A percentile compares a stretch with the other conserved stretches of the same genome.
Conservation (phyloP, 2,113 vertebrate genomes). For the Phyllostomus hastatus region DNA sequence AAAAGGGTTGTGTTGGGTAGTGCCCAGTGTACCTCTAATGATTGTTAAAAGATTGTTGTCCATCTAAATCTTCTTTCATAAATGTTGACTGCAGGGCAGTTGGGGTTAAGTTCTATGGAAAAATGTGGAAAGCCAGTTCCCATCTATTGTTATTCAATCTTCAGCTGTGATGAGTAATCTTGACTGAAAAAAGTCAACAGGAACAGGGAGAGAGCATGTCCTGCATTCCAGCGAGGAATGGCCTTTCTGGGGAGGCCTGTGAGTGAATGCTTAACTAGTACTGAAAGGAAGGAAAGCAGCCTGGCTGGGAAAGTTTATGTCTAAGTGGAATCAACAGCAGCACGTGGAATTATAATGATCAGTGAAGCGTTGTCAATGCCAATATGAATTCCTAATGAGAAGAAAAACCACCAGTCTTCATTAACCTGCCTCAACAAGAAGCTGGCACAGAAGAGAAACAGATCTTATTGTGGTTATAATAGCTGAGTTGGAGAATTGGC, state of each 20-base stretch:
- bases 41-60: neutral
- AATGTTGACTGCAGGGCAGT: neutral
- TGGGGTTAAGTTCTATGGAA: conserved; percentile 41
- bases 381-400: conserved; percentile 62
- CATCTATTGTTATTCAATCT: conserved; percentile 57
- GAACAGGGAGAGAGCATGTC: conserved; percentile 30
- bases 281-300: neutral
- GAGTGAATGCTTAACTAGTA: conserved; percentile 48
- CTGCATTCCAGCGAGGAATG: conserved; percentile 47
- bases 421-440: conserved; percentile 64
- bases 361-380: conserved; percentile 53
- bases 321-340: neutral
- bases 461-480: conserved; percentile 8
- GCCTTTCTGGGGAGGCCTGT: neutral
- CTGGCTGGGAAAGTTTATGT: neutral
- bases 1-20: neutral
- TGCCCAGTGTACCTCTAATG: neutral
- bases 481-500: neutral
- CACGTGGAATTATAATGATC: conserved; percentile 2
- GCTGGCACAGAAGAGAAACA: conserved; percentile 16
- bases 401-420: conserved; percentile 46
- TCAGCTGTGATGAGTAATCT: conserved; percentile 67
- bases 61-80: neutral
- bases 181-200: conserved; percentile 58
- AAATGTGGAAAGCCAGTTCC: conserved; percentile 48